phyloP scores from a whole-genome alignment of 2,888 invertebrate genomes.

The Nomada ferruginata region DNA sequence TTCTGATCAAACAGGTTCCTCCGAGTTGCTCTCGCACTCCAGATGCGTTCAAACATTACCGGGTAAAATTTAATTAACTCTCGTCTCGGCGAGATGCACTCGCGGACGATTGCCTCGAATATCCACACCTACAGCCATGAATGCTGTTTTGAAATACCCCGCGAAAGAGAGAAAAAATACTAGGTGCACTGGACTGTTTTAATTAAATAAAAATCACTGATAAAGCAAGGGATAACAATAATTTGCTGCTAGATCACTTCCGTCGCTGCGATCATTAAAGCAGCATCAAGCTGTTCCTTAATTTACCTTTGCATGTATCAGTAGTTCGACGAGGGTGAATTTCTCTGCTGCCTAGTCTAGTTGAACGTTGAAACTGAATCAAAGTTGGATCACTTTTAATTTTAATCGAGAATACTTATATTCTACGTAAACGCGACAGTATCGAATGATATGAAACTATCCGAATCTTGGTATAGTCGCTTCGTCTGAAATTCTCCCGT shows the following conservation, averaged over 20 bases:
- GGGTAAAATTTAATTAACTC: slow-evolving; percentile 59
- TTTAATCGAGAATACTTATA: not conserved
- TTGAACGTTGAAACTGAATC: not conserved
- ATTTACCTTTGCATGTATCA: slow-evolving; percentile 26
- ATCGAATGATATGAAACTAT: no score
- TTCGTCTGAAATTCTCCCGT: not conserved
- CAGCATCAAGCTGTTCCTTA: slow-evolving; percentile 19
- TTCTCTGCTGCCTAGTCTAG: not conserved
- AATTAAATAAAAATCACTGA: slow-evolving; percentile 8
- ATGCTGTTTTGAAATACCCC: slow-evolving; percentile 3
- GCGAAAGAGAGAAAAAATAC: slow-evolving; percentile 33
- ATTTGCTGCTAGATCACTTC: slow-evolving; percentile 32
- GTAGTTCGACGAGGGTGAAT: slow-evolving; percentile 15
- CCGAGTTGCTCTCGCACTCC: slow-evolving; percentile 3
- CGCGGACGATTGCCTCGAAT: slow-evolving; percentile 50
- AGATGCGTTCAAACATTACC: slow-evolving; percentile 39
- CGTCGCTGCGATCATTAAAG: slow-evolving; percentile 34
- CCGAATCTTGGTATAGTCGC: no score
- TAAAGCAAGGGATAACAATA: slow-evolving; percentile 33
- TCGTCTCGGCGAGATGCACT: slow-evolving; percentile 34
- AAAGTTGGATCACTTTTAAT: not conserved
- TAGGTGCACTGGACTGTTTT: not conserved
- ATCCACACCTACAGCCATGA: not conserved
- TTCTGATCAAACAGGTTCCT: slow-evolving; percentile 37
- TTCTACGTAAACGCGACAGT: no score